Base-by-base conservation (phyloP, 1,140 invertebrate species). In the Zaprionus camerounensis region DNA sequence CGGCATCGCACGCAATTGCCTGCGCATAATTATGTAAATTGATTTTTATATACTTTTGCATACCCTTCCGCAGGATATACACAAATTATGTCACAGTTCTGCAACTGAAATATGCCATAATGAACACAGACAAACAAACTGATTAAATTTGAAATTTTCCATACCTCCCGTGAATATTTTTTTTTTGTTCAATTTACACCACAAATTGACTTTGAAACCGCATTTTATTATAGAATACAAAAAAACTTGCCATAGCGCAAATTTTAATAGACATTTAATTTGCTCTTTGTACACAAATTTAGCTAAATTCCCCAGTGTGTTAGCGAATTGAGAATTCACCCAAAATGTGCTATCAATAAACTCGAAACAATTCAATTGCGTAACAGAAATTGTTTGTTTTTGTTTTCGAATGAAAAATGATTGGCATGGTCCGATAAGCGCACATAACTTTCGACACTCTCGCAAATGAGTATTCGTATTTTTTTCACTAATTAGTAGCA, bases 11-110 rank as follows among this genome's bases (percentile, higher is more conserved):
- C 3, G 46, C 11, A 51, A 51, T 51, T 38, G 13, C 36, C 13
- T 38, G 36, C 36, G 36, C 41, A 51, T 51, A 51, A 51, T 51
- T 51, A 51, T 51, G 20, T 51, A 51, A 24, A 51, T 51, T 51
- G 20, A 51, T 51, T 51, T 51, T 22, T 11, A 12, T 6, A 51
- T 51, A 51, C 46, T 24, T 51, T 24, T 20, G 4, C 20, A 51
- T 51, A 51, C 46, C 11, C 20, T 51, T 24, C 12, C 17, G 46
- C 11, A 20, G 17, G 17, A 51, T 51, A 22, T 24, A 51, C 9
- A 12, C 31, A 12, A 22, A 12, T 51, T 51, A 17, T 51, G 3
- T 51, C 17, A 24, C 9, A 20, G 17, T 22, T 4, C 2, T 22
- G 17, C 20, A 49, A 12, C 3, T 5, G n/a, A 46, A 46, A n/a